phyloP scores from a whole-genome alignment of 2,888 invertebrate species.

The Troilus luridus region DNA sequence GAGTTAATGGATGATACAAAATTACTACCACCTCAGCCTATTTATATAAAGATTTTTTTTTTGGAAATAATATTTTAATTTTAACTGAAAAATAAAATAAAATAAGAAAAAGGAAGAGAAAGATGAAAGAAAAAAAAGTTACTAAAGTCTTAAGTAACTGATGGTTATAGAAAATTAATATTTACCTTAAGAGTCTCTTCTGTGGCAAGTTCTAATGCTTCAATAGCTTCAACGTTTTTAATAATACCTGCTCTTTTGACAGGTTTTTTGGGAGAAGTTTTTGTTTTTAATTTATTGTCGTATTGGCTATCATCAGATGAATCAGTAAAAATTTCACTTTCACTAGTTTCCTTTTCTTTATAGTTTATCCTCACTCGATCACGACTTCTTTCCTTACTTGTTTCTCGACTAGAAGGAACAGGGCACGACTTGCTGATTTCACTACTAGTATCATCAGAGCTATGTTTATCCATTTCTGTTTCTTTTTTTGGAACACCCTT shows the following conservation, averaged over 20 bases:
- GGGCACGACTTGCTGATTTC: slow-evolving; percentile 28
- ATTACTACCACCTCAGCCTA: neutral
- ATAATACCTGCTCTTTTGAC: slow-evolving; percentile 71
- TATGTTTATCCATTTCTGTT: slow-evolving; percentile 31
- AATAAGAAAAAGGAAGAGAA: too few relatives aligned
- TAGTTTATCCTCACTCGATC: slow-evolving; percentile 61
- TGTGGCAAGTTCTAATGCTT: slow-evolving; percentile 80
- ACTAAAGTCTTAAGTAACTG: neutral
- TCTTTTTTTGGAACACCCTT: slow-evolving; percentile 63
- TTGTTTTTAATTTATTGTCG: slow-evolving; percentile 64
- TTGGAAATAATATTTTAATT: neutral
- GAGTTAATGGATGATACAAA: too few relatives aligned
- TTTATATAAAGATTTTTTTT: neutral
- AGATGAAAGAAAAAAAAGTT: neutral
- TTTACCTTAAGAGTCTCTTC: slow-evolving; percentile 78
- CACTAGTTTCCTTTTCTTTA: slow-evolving; percentile 63
- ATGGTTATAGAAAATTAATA: neutral
- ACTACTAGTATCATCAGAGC: slow-evolving; percentile 51
- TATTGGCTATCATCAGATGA: slow-evolving; percentile 60
- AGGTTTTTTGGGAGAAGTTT: slow-evolving; percentile 68
- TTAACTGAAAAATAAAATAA: neutral
- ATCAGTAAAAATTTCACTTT: slow-evolving; percentile 62
- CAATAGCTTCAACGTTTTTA: slow-evolving; percentile 76
- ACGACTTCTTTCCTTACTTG: slow-evolving; percentile 60
- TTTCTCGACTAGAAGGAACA: slow-evolving; percentile 29